These are phyloP conservation scores for Cassiopea andromeda DNA, from an alignment of 30 jellyfish, hydroid and myxozoan species.

Conservation along the genomic window DNA sequence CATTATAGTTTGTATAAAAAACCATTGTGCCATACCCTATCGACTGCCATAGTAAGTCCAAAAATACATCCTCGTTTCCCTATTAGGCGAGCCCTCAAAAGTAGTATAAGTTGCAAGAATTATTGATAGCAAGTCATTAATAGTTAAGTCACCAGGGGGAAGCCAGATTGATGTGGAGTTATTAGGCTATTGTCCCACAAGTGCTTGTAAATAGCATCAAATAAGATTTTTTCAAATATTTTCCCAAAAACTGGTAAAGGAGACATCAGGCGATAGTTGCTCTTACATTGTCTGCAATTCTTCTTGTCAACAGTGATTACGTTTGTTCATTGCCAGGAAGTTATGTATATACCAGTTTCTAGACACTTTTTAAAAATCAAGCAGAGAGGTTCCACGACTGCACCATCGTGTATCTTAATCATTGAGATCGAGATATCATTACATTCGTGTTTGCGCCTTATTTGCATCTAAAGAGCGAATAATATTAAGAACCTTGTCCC, in stretches of 20 bases:
- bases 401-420: conserved; percentile 49
- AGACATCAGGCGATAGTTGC: neutral
- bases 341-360: neutral
- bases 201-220: too few species aligned
- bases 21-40: too few species aligned
- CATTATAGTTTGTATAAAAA: too few species aligned
- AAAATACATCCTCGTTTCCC: too few species aligned
- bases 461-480: neutral
- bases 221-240: too few species aligned
- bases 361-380: neutral
- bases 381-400: conserved; percentile 30
- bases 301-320: too few species aligned
- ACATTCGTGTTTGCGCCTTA: conserved; percentile 50
- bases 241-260: neutral
- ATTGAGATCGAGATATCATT: conserved; percentile 43
- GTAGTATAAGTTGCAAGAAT: neutral
- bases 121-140: too few species aligned
- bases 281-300: too few species aligned
- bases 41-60: too few species aligned
- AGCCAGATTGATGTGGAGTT: neutral
- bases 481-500: neutral
- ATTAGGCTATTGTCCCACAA: too few species aligned
- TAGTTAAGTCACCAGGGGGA: too few species aligned
- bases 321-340: neutral
- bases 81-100: neutral